A percentile compares a stretch with the other conserved stretches of the same genome.
Conservation (phyloP, 1,140 invertebrate genomes). For the Reticulitermes speratus region DNA sequence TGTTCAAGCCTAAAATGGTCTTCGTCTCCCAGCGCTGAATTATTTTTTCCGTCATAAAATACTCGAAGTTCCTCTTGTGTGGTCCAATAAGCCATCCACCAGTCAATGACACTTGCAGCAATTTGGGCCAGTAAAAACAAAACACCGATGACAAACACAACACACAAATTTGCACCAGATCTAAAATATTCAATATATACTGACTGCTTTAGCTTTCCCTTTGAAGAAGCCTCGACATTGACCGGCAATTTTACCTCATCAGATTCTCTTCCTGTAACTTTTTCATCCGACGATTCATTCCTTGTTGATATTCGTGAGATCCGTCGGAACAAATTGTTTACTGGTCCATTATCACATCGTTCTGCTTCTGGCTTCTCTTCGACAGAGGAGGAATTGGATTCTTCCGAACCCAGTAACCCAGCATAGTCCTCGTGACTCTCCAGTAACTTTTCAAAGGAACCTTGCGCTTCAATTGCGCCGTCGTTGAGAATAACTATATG, state of each 20-base stretch:
- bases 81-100: constrained; percentile 75
- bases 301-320: not conserved
- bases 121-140: constrained; percentile 66
- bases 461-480: constrained; percentile 36
- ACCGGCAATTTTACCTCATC: constrained; percentile 37
- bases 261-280: constrained; percentile 45
- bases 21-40: not conserved
- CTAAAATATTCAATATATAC: constrained; percentile 66
- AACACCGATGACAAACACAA: constrained; percentile 57
- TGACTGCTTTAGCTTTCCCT: not conserved
- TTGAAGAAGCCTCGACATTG: not conserved
- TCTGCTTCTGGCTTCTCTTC: constrained; percentile 55
- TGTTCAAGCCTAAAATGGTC: not conserved
- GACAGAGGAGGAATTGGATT: constrained; percentile 44
- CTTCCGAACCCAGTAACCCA: constrained; percentile 33
- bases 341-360: constrained; percentile 51
- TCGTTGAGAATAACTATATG: constrained; percentile 75
- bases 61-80: constrained; percentile 19
- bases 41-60: not conserved
- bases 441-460: constrained; percentile 35
- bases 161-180: constrained; percentile 61
- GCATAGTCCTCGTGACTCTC: constrained; percentile 37
- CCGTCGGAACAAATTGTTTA: not conserved
- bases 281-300: constrained; percentile 37
- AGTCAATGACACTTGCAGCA: constrained; percentile 70